Evolutionary conservation across 2,797 vertebrate species (phyloP).

Genomic region (Cuculus canorus): DNA sequence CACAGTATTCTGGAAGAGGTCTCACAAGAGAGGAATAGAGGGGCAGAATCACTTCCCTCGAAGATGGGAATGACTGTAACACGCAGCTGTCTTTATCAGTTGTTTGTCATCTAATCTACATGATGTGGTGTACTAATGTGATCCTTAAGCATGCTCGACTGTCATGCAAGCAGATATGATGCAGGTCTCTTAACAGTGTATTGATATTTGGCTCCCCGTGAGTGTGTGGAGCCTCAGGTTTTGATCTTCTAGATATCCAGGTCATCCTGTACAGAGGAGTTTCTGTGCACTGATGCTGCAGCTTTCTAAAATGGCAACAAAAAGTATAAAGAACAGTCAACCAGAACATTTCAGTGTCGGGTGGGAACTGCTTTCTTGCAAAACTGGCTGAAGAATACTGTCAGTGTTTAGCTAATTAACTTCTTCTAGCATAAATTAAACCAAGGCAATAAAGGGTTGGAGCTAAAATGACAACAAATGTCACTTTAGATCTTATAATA

Average conservation of each 20-base stretch:
- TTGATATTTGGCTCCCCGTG: background rate
- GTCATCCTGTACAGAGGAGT: background rate
- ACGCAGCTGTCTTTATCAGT: background rate
- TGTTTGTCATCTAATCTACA: background rate
- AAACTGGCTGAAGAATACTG: slow-evolving; percentile 16
- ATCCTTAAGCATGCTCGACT: background rate
- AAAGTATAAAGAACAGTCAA: background rate
- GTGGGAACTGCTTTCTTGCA: slow-evolving; percentile 27
- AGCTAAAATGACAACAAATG: background rate
- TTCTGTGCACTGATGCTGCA: background rate
- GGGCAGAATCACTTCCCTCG: too few species aligned
- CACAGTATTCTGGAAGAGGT: too few species aligned
- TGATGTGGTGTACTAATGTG: background rate
- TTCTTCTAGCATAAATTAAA: slow-evolving; percentile 29
- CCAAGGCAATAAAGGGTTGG: background rate
- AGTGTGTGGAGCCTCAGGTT: background rate
- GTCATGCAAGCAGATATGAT: background rate
- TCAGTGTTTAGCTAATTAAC: slow-evolving; percentile 3
- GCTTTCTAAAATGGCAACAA: background rate
- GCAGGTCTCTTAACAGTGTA: background rate
- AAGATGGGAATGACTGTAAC: background rate
- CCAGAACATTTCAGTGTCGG: background rate
- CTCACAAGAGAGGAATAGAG: too few species aligned
- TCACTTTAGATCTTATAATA: background rate
- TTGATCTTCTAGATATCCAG: background rate